Percentiles rank a stretch among this genome's conserved stretches.
Evolutionary conservation across 92 coral and sea anemone genomes (phyloP).

Genomic region (Parazoanthus atlanticus): DNA sequence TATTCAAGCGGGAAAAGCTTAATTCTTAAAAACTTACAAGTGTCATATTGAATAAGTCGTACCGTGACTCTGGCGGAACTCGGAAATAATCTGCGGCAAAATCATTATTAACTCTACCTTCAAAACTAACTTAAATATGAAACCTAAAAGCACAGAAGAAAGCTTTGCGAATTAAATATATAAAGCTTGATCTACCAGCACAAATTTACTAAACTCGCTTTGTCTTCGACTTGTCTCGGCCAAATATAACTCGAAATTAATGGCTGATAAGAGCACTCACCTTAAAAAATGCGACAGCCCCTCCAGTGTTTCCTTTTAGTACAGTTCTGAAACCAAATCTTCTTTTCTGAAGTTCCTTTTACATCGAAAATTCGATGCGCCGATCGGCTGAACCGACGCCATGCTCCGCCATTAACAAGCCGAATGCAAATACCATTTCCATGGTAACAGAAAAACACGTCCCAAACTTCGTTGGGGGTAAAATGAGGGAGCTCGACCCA

Average conservation of each 20-base stretch:
- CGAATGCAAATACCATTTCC: not conserved
- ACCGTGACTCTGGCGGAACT: not conserved
- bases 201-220: not conserved
- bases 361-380: not conserved
- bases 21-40: no score
- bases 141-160: no score
- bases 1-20: not conserved
- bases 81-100: not conserved
- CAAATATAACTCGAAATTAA: not conserved
- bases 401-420: not conserved
- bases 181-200: not conserved
- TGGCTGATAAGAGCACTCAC: not conserved
- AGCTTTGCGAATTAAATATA: no score
- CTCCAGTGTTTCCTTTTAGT: not conserved
- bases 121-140: not conserved
- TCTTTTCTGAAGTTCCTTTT: not conserved
- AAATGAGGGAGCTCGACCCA: slow-evolving; percentile 6
- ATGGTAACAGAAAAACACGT: not conserved
- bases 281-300: not conserved
- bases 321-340: not conserved
- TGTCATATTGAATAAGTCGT: not conserved
- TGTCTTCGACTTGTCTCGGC: not conserved
- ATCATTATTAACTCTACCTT: not conserved
- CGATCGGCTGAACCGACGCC: not conserved
- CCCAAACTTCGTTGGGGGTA: slow-evolving; percentile 10